These are phyloP conservation scores for Dexiosoma caninum DNA, from an alignment of 2,888 invertebrate genomes.

Conservation along the genomic window DNA sequence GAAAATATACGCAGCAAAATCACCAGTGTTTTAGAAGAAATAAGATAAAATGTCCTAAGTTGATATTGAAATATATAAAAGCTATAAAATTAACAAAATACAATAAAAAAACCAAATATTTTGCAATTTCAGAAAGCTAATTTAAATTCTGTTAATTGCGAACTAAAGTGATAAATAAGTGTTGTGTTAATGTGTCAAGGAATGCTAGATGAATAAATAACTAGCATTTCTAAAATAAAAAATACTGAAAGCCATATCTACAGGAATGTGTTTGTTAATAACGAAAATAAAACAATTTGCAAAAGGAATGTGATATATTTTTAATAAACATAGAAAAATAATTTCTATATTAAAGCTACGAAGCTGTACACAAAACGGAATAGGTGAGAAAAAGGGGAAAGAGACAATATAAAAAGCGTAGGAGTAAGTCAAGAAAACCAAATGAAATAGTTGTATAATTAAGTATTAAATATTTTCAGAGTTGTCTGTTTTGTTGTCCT, in stretches of 20 bases:
- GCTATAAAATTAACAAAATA: not conserved
- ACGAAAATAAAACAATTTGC: not conserved
- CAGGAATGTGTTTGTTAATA: not conserved
- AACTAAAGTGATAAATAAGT: not conserved
- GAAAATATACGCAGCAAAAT: constrained; percentile 45
- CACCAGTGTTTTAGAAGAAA: not conserved
- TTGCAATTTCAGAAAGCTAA: not conserved
- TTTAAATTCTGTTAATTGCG: not conserved
- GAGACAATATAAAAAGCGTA: constrained; percentile 45
- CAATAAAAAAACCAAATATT: not conserved
- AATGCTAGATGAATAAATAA: not conserved
- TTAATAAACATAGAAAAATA: not conserved
- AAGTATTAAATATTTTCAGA: constrained; percentile 9
- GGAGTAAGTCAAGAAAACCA: constrained; percentile 55
- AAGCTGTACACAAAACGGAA: constrained; percentile 12
- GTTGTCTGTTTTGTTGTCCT: constrained; percentile 9
- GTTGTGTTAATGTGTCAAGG: not conserved
- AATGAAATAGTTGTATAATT: constrained; percentile 31
- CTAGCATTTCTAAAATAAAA: not conserved
- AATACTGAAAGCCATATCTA: not conserved
- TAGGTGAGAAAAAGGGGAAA: constrained; percentile 26
- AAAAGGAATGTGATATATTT: not conserved
- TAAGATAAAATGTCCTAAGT: not conserved
- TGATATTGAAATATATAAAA: not conserved
- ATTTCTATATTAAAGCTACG: constrained; percentile 8